phyloP scores from a whole-genome alignment of 2,888 invertebrate species.

The Hydroisotoma schaefferi region DNA sequence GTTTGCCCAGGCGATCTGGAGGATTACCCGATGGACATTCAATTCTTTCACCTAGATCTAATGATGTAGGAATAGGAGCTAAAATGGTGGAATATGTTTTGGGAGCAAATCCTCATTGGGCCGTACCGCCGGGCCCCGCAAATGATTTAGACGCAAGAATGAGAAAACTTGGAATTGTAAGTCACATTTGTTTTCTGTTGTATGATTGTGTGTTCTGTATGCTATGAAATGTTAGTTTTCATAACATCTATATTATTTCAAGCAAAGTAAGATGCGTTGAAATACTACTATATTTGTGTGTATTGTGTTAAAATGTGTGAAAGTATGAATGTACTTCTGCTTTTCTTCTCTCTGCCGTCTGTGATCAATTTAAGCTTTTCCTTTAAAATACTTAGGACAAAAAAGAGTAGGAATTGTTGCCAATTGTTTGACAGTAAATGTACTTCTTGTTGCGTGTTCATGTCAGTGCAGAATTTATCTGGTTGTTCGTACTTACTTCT shows the following conservation, averaged over 20 bases:
- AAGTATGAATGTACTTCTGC: slow-evolving; percentile 5
- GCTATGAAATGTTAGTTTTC: no score
- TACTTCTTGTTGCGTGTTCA: no score
- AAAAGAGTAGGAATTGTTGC: no score
- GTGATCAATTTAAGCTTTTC: neutral
- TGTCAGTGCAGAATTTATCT: no score
- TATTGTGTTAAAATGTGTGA: neutral
- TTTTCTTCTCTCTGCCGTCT: slow-evolving; percentile 5
- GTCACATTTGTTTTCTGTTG: slow-evolving; percentile 21
- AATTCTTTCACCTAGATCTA: slow-evolving; percentile 68
- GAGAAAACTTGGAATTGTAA: slow-evolving; percentile 61
- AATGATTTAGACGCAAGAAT: slow-evolving; percentile 68
- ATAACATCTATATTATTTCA: no score
- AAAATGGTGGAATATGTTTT: slow-evolving; percentile 99
- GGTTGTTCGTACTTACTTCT: no score
- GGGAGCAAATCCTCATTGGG: slow-evolving; percentile 84
- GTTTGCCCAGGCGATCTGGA: slow-evolving; percentile 49
- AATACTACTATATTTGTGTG: neutral
- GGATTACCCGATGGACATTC: slow-evolving; percentile 50
- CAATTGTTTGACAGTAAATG: no score
- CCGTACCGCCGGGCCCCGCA: no score
- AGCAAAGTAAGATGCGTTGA: no score
- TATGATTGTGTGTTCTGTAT: no score
- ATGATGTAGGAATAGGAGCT: slow-evolving; percentile 84
- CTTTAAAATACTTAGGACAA: no score